Base-by-base conservation (phyloP, 2,888 invertebrate genomes). In the Mythimna lalbum region DNA sequence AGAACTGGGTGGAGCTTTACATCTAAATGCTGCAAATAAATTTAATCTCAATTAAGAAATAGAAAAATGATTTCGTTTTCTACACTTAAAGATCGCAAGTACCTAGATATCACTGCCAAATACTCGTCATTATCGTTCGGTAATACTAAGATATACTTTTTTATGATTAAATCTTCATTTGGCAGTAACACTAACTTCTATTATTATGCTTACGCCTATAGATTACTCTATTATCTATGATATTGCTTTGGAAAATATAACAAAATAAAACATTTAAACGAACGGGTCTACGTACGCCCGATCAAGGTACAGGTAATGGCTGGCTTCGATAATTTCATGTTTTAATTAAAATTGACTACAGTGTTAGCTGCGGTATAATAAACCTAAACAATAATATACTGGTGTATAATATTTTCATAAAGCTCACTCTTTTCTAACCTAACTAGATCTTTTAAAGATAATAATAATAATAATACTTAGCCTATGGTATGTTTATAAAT, bases 401-500 rank as follows among this genome's bases (percentile, higher is more conserved):
- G 89, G 85, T 91, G 90, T 91, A 91, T 90, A 90, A 90, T 92
- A 91, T 92, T 91, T 90, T 91, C 90, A 91, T 94, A 95, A 95
- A 95, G 95, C 95, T 95, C 95, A 95, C 95, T 95, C 95, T 89
- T 94, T 94, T 90, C 91, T 94, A 94, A 90, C 91, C 93, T 94
- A 94, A 90, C 93, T 93, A 95, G 89, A 94, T 95, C 94, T 94
- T 95, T 93, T 90, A 91, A 95, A 95, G 94, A 94, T 94, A 94
- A 93, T 92, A 92, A 27, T 92, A 92, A 27, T 27, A 27, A 94
- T 91, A 93, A 93, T 92, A 92, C 95, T 95, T 95, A 95, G 84
- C 93, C 95, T 96, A 96, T 96, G 96, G 96, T 96, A 96, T 95
- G 95, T 95, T 93, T 93, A 96, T 95, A 95, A 95, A 95, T 94